Evolutionary conservation across 2,113 vertebrate species (phyloP).

Genomic region (Montifringilla adamsi): DNA sequence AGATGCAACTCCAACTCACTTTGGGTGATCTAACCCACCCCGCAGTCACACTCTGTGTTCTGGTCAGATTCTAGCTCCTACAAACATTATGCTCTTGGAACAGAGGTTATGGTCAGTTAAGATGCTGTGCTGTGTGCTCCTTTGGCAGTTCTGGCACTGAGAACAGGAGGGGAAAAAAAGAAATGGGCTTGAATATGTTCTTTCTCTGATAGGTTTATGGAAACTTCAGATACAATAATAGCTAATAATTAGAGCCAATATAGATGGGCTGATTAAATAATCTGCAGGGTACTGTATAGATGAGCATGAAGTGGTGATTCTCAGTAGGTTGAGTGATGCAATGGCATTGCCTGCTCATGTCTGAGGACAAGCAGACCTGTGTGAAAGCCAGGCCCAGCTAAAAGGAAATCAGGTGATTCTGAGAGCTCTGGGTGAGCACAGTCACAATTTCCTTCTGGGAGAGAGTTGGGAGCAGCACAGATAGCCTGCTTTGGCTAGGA

Average conservation of each 20-base stretch:
- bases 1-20: neutral
- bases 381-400: neutral
- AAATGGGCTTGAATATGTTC: neutral
- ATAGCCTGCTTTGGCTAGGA: neutral
- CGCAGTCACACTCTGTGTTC: neutral
- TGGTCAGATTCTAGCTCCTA: neutral
- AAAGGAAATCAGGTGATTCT: neutral
- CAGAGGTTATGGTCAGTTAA: neutral
- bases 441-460: neutral
- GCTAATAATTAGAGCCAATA: neutral
- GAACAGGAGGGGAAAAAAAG: neutral
- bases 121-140: neutral
- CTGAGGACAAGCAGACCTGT: neutral
- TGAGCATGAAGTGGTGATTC: neutral
- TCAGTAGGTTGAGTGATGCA: neutral
- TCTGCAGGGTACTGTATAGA: neutral
- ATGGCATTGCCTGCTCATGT: accelerated
- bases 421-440: neutral
- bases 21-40: neutral
- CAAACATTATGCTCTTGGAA: neutral
- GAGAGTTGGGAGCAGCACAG: neutral
- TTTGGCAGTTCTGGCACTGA: neutral
- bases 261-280: neutral
- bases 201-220: neutral
- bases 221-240: neutral